These are phyloP conservation scores for Triplophysa yarkandensis DNA, from an alignment of 2,797 vertebrate species.

Conservation along the genomic window DNA sequence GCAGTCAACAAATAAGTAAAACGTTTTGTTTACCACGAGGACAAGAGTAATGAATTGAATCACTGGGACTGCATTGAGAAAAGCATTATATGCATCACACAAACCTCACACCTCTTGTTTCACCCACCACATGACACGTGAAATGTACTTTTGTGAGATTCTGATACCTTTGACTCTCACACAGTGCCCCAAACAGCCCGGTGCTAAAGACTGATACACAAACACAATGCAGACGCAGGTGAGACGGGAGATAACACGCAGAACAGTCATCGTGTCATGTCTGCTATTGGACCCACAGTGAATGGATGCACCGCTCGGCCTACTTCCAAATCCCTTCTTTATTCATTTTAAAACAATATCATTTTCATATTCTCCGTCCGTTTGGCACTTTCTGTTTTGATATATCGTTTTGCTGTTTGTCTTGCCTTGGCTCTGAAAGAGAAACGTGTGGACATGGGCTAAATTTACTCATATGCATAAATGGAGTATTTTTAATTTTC, in stretches of 20 bases:
- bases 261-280: slow-evolving; percentile 4
- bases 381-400: not conserved
- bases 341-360: not conserved
- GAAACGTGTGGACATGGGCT: slow-evolving; percentile 65
- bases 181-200: slow-evolving; percentile 11
- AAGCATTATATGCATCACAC: not conserved
- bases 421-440: slow-evolving; percentile 22
- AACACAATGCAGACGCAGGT: slow-evolving; percentile 48
- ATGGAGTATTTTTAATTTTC: slow-evolving; percentile 78
- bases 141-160: slow-evolving; percentile 21
- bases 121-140: slow-evolving; percentile 9
- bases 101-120: not conserved
- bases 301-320: not conserved
- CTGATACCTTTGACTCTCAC: slow-evolving; percentile 30
- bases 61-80: slow-evolving; percentile 45
- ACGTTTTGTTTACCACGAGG: slow-evolving; percentile 57
- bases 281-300: slow-evolving; percentile 36
- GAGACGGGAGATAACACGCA: slow-evolving; percentile 42
- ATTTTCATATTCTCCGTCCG: not conserved
- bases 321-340: not conserved
- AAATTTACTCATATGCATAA: slow-evolving; percentile 76
- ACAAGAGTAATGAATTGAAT: slow-evolving; percentile 52
- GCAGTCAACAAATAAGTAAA: slow-evolving; percentile 50
- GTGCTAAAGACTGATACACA: slow-evolving; percentile 27
- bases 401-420: slow-evolving; percentile 2